A percentile compares a stretch with the other conserved stretches of the same genome.
phyloP scores from a whole-genome alignment of 2,888 invertebrate genomes.

The Artemia sinica region DNA sequence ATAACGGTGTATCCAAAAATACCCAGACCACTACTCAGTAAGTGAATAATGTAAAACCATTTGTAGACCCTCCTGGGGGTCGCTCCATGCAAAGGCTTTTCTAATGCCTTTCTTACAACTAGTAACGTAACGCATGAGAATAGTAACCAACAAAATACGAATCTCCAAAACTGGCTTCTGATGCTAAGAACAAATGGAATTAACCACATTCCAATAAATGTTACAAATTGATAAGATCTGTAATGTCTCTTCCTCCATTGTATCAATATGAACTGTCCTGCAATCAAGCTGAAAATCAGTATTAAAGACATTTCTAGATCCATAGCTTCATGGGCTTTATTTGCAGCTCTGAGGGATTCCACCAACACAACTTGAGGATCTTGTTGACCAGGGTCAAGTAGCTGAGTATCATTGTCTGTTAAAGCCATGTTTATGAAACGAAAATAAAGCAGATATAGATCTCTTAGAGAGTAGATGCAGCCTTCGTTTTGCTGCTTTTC shows the following conservation, averaged over 20 bases:
- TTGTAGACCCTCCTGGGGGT: constrained; percentile 97
- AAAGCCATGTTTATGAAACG: too few relatives aligned
- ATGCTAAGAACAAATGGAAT: constrained; percentile 62
- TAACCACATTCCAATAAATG: constrained; percentile 84
- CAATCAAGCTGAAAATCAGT: constrained; percentile 62
- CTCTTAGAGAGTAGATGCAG: too few relatives aligned
- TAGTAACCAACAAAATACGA: constrained; percentile 72
- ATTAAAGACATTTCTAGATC: constrained; percentile 93
- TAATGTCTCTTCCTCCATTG: constrained; percentile 92
- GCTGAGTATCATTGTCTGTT: too few relatives aligned
- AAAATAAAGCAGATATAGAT: too few relatives aligned
- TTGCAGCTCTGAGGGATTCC: constrained; percentile 47
- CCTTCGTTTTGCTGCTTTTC: too few relatives aligned
- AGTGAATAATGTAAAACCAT: constrained; percentile 95
- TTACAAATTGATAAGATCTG: constrained; percentile 75
- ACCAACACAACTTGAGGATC: too few relatives aligned
- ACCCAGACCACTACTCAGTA: constrained; percentile 71
- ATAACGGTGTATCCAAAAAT: constrained; percentile 80
- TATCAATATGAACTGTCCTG: constrained; percentile 76
- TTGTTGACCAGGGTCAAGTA: too few relatives aligned
- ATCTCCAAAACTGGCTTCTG: constrained; percentile 69
- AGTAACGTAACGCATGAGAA: constrained; percentile 71
- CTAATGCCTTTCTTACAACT: constrained; percentile 65
- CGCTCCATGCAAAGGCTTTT: constrained; percentile 69
- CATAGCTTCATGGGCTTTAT: constrained; percentile 91